Evolutionary conservation across 1,140 invertebrate genomes (phyloP).

Genomic region (Sminthurinus signatus): DNA sequence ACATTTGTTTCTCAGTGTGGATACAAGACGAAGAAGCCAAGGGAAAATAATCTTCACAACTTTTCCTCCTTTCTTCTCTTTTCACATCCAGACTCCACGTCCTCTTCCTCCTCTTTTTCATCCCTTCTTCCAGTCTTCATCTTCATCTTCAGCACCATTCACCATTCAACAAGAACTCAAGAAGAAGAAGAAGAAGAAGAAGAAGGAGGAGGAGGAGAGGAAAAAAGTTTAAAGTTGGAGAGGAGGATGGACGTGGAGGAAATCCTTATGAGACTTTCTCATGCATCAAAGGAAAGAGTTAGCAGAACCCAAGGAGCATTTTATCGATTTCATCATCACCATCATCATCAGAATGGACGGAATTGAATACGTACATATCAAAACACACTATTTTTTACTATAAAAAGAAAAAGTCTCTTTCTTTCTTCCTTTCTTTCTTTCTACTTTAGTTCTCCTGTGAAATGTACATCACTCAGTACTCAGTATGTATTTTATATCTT

Average conservation of each 20-base stretch:
- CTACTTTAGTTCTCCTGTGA: too few relatives aligned
- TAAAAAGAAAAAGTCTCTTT: too few relatives aligned
- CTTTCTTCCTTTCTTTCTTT: background rate
- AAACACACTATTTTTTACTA: background rate
- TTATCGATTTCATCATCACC: conserved; percentile 12
- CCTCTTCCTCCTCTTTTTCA: background rate
- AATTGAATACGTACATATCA: conserved; percentile 10
- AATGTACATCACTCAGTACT: too few relatives aligned
- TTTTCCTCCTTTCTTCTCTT: conserved; percentile 1
- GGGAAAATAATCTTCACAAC: conserved; percentile 12
- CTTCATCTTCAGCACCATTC: background rate
- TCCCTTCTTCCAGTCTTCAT: conserved; percentile 2
- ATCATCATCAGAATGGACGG: too few relatives aligned
- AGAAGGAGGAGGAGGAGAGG: background rate
- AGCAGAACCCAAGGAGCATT: conserved; percentile 10
- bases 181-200: conserved; percentile 5
- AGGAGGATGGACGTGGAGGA: conserved; percentile 10
- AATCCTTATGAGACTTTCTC: conserved; percentile 16
- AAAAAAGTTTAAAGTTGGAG: conserved; percentile 10
- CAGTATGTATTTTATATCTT: too few relatives aligned
- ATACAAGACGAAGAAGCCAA: conserved; percentile 1
- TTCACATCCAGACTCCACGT: background rate
- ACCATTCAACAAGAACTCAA: background rate
- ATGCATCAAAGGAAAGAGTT: conserved; percentile 17
- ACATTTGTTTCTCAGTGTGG: conserved; percentile 2